A percentile compares a stretch with the other conserved stretches of the same genome.
Evolutionary conservation across 2,113 vertebrate genomes (phyloP).

Genomic region (Elgaria multicarinata): DNA sequence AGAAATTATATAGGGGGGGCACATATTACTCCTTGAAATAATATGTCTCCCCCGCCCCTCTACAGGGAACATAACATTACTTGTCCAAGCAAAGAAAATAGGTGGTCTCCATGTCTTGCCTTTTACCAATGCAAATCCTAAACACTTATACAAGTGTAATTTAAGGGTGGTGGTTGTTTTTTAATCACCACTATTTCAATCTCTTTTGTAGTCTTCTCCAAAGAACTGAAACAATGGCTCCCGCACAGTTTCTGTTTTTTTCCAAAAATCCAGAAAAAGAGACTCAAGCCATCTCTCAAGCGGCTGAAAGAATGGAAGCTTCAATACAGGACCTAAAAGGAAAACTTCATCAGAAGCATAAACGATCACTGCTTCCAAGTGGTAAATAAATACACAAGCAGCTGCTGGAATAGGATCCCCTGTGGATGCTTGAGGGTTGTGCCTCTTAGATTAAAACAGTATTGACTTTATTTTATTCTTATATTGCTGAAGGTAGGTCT

Average conservation of each 20-base stretch:
- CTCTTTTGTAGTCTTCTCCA: slow-evolving; percentile 64
- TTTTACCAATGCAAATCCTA: background rate
- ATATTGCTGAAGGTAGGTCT: background rate
- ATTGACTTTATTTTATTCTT: slow-evolving; percentile 14
- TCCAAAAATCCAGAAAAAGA: slow-evolving; percentile 76
- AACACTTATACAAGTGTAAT: background rate
- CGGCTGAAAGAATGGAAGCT: slow-evolving; percentile 86
- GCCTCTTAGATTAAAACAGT: slow-evolving; percentile 34
- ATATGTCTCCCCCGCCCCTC: background rate
- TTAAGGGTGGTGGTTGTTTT: background rate
- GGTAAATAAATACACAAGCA: slow-evolving; percentile 74
- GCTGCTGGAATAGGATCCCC: background rate
- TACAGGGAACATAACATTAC: background rate
- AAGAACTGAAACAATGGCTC: slow-evolving; percentile 44
- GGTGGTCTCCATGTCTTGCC: background rate
- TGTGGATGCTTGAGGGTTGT: slow-evolving; percentile 26
- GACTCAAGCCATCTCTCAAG: slow-evolving; percentile 73
- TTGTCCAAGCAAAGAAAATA: background rate
- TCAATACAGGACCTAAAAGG: slow-evolving; percentile 74
- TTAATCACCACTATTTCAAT: background rate
- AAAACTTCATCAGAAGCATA: slow-evolving; percentile 61
- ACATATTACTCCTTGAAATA: background rate
- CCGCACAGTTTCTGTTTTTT: slow-evolving; percentile 71
- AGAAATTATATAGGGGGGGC: no score
- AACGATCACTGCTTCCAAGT: slow-evolving; percentile 55